phyloP scores from a whole-genome alignment of 2,888 invertebrate genomes.

The Ryuthela nishihirai region DNA sequence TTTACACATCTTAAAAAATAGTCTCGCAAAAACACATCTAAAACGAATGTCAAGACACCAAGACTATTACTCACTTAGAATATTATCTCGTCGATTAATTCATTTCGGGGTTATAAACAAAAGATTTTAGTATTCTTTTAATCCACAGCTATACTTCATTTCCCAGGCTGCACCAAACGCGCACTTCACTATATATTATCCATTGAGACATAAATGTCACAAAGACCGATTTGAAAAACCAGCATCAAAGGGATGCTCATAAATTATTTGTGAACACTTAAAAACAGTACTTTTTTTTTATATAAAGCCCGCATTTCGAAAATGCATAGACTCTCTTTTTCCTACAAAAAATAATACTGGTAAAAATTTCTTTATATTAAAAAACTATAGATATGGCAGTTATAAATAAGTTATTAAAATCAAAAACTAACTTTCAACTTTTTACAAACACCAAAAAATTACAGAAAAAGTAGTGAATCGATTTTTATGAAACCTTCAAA shows the following conservation, averaged over 20 bases:
- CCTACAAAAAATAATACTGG: slow-evolving; percentile 40
- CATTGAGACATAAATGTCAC: no score
- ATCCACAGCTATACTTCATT: no score
- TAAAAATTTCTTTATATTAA: slow-evolving; percentile 38
- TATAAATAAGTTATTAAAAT: slow-evolving; percentile 40
- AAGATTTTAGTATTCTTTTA: no score
- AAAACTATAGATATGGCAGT: slow-evolving; percentile 40
- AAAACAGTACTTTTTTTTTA: slow-evolving; percentile 38
- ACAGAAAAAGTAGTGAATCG: slow-evolving; percentile 26
- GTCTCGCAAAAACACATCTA: no score
- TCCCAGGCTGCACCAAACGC: no score
- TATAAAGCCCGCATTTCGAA: slow-evolving; percentile 19
- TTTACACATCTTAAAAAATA: no score
- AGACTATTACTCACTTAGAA: no score
- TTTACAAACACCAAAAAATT: slow-evolving; percentile 36
- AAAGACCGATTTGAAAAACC: slow-evolving; percentile 32
- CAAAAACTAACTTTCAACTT: slow-evolving; percentile 38
- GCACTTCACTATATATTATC: no score
- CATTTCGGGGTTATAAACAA: no score
- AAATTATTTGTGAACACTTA: slow-evolving; percentile 37
- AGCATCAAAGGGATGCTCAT: slow-evolving; percentile 37
- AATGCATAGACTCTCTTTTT: slow-evolving; percentile 26
- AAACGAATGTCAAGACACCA: no score
- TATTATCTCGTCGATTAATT: no score
- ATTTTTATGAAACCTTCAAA: slow-evolving; percentile 30